A percentile compares a stretch with the other conserved stretches of the same genome.
phyloP scores from a whole-genome alignment of 2,113 vertebrate species.

The Miniopterus natalensis region DNA sequence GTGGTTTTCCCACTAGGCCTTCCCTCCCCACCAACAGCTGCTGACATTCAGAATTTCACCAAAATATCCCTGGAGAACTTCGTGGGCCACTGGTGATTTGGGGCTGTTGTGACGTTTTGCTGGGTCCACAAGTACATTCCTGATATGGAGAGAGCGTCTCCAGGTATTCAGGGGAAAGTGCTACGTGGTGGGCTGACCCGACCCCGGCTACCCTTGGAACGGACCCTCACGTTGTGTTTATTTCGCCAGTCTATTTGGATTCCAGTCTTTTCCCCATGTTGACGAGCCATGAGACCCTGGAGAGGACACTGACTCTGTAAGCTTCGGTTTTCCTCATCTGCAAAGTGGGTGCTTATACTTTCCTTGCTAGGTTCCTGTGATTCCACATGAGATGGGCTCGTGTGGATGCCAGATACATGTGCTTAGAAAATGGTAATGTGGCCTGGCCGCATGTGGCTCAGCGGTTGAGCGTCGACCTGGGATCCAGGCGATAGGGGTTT shows the following conservation, averaged over 20 bases:
- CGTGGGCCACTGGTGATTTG: background rate
- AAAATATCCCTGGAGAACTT: background rate
- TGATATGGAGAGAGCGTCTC: background rate
- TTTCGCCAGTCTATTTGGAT: background rate
- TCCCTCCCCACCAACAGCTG: background rate
- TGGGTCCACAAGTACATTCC: background rate
- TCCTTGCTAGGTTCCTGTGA: background rate
- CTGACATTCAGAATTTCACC: background rate
- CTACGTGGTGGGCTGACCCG: accelerated
- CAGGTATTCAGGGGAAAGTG: background rate
- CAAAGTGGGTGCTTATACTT: background rate
- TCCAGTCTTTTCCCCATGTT: accelerated
- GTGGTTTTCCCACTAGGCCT: background rate
- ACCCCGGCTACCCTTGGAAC: background rate
- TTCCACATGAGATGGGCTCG: background rate
- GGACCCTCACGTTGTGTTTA: background rate
- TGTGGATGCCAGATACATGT: background rate
- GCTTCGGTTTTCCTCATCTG: background rate
- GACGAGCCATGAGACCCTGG: background rate
- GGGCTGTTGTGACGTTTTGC: background rate
- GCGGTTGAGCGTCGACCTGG: too few relatives aligned
- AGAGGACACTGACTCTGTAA: background rate
- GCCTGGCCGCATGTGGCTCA: too few relatives aligned
- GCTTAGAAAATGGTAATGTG: accelerated
- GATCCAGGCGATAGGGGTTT: too few relatives aligned